Conservation (phyloP, 2,797 vertebrate species). For the Carcharodon carcharias region DNA sequence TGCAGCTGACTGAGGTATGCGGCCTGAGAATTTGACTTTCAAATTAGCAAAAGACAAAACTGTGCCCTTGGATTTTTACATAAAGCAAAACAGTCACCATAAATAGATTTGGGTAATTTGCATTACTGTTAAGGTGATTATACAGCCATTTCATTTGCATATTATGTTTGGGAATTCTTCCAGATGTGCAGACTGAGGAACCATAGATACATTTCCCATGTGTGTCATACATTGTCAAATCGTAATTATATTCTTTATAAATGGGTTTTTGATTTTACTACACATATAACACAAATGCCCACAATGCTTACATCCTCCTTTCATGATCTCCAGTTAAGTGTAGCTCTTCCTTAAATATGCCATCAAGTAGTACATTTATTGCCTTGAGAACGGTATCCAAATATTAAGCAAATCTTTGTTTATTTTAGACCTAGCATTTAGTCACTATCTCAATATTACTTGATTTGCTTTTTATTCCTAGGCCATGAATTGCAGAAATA, state of each 20-base stretch:
- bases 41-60: neutral
- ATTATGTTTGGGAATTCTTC: neutral
- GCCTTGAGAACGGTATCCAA: neutral
- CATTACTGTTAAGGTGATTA: neutral
- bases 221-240: neutral
- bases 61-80: neutral
- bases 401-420: neutral
- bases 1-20: neutral
- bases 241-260: neutral
- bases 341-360: conserved; percentile 40
- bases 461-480: conserved; percentile 50
- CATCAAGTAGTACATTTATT: conserved; percentile 9
- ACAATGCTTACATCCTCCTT: conserved; percentile 25
- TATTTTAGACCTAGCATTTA: conserved; percentile 41
- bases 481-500: conserved; percentile 50
- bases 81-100: neutral
- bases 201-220: neutral
- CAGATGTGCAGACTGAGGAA: neutral
- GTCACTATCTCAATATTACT: conserved; percentile 47
- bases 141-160: neutral
- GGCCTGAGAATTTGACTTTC: neutral
- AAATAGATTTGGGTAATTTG: neutral
- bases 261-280: neutral
- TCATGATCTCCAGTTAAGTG: conserved; percentile 42
- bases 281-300: neutral